A percentile compares a stretch with the other conserved stretches of the same genome.
Evolutionary conservation across 1,140 invertebrate genomes (phyloP).

Genomic region (Hyles euphorbiae): DNA sequence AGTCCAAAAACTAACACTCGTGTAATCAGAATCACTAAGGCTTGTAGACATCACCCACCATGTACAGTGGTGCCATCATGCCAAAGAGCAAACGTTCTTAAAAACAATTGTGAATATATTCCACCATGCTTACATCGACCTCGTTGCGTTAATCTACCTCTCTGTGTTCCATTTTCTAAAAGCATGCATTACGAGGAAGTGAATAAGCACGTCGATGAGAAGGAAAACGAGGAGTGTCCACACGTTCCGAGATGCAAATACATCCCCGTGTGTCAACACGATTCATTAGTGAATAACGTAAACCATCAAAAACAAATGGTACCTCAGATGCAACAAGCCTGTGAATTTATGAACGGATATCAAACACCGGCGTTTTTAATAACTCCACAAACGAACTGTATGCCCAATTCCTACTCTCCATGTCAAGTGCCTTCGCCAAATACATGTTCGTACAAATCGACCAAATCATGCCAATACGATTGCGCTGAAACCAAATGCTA

Average conservation of each 20-base stretch:
- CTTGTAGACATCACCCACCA: conserved; percentile 60
- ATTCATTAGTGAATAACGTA: conserved; percentile 22
- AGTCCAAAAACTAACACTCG: conserved; percentile 29
- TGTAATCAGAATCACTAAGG: conserved; percentile 57
- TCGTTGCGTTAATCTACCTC: conserved; percentile 57
- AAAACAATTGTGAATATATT: conserved; percentile 59
- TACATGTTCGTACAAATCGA: conserved; percentile 28
- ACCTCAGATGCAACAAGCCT: conserved; percentile 31
- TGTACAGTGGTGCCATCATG: conserved; percentile 61
- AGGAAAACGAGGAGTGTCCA: conserved; percentile 26
- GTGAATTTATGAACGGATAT: conserved; percentile 36
- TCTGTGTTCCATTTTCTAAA: conserved; percentile 54
- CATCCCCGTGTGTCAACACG: conserved; percentile 27
- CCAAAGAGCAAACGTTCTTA: conserved; percentile 51
- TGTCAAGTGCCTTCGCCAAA: conserved; percentile 21
- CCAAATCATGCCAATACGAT: conserved; percentile 56
- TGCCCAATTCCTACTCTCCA: conserved; percentile 32
- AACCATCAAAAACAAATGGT: conserved; percentile 23
- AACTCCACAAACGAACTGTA: conserved; percentile 26
- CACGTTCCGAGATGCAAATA: conserved; percentile 34
- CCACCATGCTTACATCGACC: conserved; percentile 57
- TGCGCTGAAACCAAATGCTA: conserved; percentile 24
- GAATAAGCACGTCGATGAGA: conserved; percentile 28
- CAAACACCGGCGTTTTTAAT: conserved; percentile 28
- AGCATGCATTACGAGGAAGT: conserved; percentile 40